These are phyloP conservation scores for Rynchops niger DNA, from an alignment of 2,113 vertebrate species.

Conservation along the genomic window DNA sequence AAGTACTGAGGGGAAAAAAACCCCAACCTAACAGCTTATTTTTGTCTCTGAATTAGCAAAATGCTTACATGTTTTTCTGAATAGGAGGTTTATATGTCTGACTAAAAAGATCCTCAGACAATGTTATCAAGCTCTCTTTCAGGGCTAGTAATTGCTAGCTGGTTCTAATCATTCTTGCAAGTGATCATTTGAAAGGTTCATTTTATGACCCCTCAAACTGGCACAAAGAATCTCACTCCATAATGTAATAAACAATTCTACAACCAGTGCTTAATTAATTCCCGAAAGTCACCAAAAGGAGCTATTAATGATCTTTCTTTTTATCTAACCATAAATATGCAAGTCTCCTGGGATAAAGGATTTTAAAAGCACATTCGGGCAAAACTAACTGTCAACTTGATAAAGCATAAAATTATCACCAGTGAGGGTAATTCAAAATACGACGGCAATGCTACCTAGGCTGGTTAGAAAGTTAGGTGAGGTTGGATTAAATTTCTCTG, in stretches of 20 bases:
- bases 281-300: constrained; percentile 48
- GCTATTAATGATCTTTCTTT: constrained; percentile 66
- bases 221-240: constrained; percentile 59
- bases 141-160: constrained; percentile 43
- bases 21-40: background rate
- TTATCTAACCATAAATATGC: constrained; percentile 55
- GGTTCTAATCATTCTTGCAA: constrained; percentile 65
- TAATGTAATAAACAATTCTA: constrained; percentile 69
- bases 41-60: background rate
- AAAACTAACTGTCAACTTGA: constrained; percentile 48
- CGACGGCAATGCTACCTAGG: background rate
- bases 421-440: constrained; percentile 34
- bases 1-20: background rate
- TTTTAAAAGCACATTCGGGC: constrained; percentile 50
- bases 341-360: constrained; percentile 38
- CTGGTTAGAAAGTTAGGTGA: constrained; percentile 31
- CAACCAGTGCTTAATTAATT: constrained; percentile 73
- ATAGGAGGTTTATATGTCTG: background rate
- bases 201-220: constrained; percentile 71
- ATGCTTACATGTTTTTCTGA: background rate
- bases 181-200: constrained; percentile 64
- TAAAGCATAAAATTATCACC: constrained; percentile 33
- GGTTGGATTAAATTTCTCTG: background rate
- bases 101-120: constrained; percentile 11
- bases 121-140: constrained; percentile 27